Evolutionary conservation across 2,888 invertebrate species (phyloP).

Genomic region (Drosophila mulleri): DNA sequence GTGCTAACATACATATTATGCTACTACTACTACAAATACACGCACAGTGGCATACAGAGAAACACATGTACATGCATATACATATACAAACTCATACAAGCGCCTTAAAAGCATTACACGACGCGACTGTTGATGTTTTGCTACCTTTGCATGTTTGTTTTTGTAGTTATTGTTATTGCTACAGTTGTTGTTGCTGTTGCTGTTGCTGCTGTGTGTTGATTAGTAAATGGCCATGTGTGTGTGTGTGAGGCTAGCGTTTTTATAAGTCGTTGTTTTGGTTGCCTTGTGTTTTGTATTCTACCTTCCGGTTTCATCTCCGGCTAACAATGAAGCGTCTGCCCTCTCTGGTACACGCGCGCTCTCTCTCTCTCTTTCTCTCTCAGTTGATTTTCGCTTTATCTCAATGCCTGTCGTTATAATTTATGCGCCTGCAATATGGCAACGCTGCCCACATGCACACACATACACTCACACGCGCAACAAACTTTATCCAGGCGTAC

Average conservation of each 20-base stretch:
- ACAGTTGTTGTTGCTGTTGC: slow-evolving; percentile 36
- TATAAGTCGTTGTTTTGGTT: slow-evolving; percentile 74
- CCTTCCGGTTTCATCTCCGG: slow-evolving; percentile 80
- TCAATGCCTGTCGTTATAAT: slow-evolving; percentile 65
- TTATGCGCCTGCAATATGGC: slow-evolving; percentile 77
- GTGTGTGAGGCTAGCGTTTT: slow-evolving; percentile 52
- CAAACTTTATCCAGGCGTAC: slow-evolving; percentile 67
- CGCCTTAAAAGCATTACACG: slow-evolving; percentile 68
- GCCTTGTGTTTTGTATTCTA: slow-evolving; percentile 58
- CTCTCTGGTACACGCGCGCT: slow-evolving; percentile 24
- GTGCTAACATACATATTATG: slow-evolving; percentile 58
- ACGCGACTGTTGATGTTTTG: slow-evolving; percentile 64
- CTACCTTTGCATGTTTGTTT: slow-evolving; percentile 55
- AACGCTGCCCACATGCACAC: slow-evolving; percentile 54
- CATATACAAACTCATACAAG: slow-evolving; percentile 48
- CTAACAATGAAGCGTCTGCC: slow-evolving; percentile 63
- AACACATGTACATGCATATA: slow-evolving; percentile 16
- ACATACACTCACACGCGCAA: slow-evolving; percentile 18
- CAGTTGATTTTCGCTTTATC: slow-evolving; percentile 17
- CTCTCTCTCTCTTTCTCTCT: slow-evolving; percentile 4
- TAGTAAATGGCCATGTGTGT: slow-evolving; percentile 62
- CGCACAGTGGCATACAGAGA: slow-evolving; percentile 22
- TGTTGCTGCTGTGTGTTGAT: slow-evolving; percentile 60
- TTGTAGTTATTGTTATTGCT: slow-evolving; percentile 56
- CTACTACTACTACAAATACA: slow-evolving; percentile 30